These are phyloP conservation scores for Busseola fusca DNA, from an alignment of 2,888 invertebrate species.

Conservation along the genomic window DNA sequence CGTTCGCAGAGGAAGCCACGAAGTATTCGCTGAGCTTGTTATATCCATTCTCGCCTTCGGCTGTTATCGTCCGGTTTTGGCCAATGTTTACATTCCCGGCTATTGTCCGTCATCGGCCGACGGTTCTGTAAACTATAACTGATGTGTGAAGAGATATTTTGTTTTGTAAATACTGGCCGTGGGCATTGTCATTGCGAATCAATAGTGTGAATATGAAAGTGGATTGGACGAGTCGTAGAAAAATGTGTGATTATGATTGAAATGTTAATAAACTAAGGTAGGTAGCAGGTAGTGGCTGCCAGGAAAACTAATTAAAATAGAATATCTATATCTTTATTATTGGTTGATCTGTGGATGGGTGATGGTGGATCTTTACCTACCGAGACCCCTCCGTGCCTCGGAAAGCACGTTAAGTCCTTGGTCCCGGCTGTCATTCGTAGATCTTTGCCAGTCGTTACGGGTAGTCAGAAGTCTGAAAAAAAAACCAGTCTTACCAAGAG, in stretches of 20 bases:
- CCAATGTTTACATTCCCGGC: constrained; percentile 64
- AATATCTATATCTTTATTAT: too few relatives aligned
- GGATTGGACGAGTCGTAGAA: neutral
- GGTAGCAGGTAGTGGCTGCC: neutral
- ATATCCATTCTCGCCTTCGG: constrained; percentile 54
- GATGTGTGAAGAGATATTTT: constrained; percentile 58
- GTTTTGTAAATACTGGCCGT: constrained; percentile 56
- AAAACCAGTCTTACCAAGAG: too few relatives aligned
- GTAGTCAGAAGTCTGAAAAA: too few relatives aligned
- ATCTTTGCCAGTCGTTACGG: too few relatives aligned
- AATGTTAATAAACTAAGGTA: neutral
- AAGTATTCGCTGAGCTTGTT: constrained; percentile 49
- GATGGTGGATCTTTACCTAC: too few relatives aligned
- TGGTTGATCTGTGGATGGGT: too few relatives aligned
- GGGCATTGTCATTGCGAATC: constrained; percentile 44
- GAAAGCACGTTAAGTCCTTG: too few relatives aligned
- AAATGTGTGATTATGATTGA: neutral
- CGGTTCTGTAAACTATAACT: constrained; percentile 56
- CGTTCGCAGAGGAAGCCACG: constrained; percentile 51
- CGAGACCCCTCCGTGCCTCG: too few relatives aligned
- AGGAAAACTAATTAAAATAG: neutral
- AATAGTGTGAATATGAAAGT: constrained; percentile 25
- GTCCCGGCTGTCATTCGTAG: too few relatives aligned
- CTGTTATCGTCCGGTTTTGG: constrained; percentile 47
- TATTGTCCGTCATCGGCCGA: constrained; percentile 67